These are phyloP conservation scores for Pampusana beccarii DNA, from an alignment of 2,113 vertebrate species.

Conservation along the genomic window DNA sequence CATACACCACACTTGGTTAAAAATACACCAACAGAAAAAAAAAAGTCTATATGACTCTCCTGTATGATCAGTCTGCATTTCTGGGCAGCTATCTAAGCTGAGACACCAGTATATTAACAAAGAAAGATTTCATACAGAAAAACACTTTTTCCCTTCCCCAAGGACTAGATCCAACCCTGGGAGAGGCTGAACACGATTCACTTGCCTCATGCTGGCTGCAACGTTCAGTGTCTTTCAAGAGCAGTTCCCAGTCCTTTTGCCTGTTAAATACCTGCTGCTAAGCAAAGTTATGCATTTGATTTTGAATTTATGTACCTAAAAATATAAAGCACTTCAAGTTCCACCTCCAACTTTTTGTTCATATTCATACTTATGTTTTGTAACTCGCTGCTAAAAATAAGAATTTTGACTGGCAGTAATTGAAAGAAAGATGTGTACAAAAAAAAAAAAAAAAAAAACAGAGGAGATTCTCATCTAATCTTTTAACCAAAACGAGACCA, in stretches of 20 bases:
- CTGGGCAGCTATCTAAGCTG: neutral
- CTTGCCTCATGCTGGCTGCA: neutral
- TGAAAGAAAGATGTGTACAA: neutral
- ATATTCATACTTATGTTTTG: neutral
- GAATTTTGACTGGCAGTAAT: neutral
- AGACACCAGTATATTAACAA: neutral
- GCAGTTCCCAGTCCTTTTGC: neutral
- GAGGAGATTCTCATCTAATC: neutral
- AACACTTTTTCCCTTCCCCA: neutral
- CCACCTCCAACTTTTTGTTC: constrained; percentile 26
- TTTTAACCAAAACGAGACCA: neutral
- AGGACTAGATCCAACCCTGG: neutral
- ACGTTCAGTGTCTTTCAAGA: neutral
- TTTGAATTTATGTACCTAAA: constrained; percentile 5
- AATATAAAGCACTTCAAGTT: neutral
- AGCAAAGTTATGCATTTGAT: neutral
- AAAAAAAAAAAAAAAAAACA: neutral
- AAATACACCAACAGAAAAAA: neutral
- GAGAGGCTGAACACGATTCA: neutral
- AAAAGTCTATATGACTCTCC: neutral
- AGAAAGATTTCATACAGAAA: neutral
- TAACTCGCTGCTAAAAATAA: constrained; percentile 27
- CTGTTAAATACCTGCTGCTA: neutral
- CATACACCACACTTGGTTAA: neutral
- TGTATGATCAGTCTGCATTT: neutral